Base-by-base conservation (phyloP, 2,888 invertebrate species). In the Drosophila buzzatii region DNA sequence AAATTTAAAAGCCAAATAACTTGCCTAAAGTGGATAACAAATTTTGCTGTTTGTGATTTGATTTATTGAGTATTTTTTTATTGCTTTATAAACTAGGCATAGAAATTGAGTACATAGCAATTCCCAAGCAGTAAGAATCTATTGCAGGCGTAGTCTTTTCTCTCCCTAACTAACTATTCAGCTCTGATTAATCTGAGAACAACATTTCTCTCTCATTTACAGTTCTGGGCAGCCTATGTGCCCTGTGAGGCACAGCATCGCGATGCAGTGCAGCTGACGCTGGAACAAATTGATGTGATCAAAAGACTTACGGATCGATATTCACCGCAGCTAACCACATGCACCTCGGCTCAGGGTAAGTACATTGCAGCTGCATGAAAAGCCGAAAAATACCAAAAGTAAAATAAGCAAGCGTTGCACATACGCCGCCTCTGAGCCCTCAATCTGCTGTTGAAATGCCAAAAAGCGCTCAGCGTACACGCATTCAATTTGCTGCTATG, bases 211-310 rank as follows among this genome's bases (percentile, higher is more conserved):
- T 37, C 10, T 12, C 10, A 6, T 51, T 74, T 70, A 8, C 94
- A 96, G 96, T 96, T 96, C 91, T 96, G 96, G 96, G 95, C 96
- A 4, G 95, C 95, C 8, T 96, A 95, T 91, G 95, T 95, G 55
- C 94, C 95, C n/a, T 96, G 96, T 89, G 94, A 94, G 85, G 94
- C 95, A 20, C 96, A 96, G 90, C 95, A 95, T 92, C 95, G 95
- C 78, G 96, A 96, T 87, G 95, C 96, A 14, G 95, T 96, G 57
- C 95, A 96, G 88, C 92, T 95, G 81, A 95, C 96, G 33, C 92
- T 96, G 75, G 96, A 96, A 91, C 96, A 96, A 93, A 95, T 96
- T 81, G 96, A 96, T 93, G 95, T 96, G 71, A 96, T 96, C 87
- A 94, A 95, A 91, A 94, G 96, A 85, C 94, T 96, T 83, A 95